Percentiles rank a stretch among this genome's conserved stretches.
These are phyloP conservation scores for Gopherus flavomarginatus DNA, from an alignment of 2,113 vertebrate species.

Conservation along the genomic window DNA sequence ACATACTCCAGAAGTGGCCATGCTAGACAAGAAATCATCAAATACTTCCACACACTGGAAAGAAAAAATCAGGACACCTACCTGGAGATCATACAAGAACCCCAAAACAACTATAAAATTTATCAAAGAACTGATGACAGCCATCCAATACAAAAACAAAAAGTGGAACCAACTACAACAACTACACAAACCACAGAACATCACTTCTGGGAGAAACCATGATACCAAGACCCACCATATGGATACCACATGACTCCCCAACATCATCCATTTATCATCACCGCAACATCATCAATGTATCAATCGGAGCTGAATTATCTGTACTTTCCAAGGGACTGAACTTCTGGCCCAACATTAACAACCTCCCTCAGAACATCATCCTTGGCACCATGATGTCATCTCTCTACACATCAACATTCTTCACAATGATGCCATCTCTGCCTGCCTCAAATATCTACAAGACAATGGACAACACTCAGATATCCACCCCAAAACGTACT, in stretches of 20 bases:
- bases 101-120: not conserved
- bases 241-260: not conserved
- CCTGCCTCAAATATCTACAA: too few species aligned
- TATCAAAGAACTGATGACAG: not conserved
- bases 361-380: too few species aligned
- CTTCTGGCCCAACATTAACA: not conserved
- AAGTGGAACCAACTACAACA: not conserved
- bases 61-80: not conserved
- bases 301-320: not conserved
- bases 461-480: too few species aligned
- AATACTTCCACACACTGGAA: not conserved
- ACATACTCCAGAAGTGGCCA: not conserved
- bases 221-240: not conserved
- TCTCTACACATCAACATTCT: too few species aligned
- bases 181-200: not conserved
- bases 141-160: not conserved
- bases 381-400: too few species aligned
- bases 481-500: too few species aligned
- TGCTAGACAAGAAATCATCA: not conserved
- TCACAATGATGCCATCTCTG: too few species aligned
- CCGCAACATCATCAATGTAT: too few species aligned
- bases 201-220: not conserved
- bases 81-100: not conserved
- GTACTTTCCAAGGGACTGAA: not conserved
- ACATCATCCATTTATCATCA: not conserved